Conservation (phyloP, 2,797 vertebrate species). For the Glossophaga mutica region DNA sequence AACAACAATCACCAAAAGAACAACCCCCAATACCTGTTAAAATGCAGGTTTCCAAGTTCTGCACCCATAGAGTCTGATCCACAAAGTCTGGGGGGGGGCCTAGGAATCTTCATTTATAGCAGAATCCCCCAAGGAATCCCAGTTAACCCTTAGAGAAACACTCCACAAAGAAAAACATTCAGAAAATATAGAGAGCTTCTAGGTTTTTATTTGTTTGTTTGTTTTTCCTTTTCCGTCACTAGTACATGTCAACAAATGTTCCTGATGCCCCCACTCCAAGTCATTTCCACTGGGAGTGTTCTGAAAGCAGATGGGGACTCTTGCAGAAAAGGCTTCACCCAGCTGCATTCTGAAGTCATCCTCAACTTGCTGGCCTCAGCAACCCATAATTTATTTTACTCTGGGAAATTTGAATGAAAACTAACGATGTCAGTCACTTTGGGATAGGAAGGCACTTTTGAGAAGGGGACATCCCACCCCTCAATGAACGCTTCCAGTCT, state of each 20-base stretch:
- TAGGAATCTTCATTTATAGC: not conserved
- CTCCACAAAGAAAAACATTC: not conserved
- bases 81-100: not conserved
- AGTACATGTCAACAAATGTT: not conserved
- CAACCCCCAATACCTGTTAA: not conserved
- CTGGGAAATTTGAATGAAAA: not conserved
- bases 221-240: not conserved
- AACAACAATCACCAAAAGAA: not conserved
- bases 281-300: slow-evolving; percentile 34
- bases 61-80: not conserved
- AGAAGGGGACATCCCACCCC: fast-evolving
- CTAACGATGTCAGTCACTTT: not conserved
- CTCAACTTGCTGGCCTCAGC: not conserved
- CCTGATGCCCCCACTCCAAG: not conserved
- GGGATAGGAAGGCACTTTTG: not conserved
- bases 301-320: not conserved
- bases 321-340: not conserved
- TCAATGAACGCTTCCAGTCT: not conserved
- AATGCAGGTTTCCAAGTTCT: not conserved
- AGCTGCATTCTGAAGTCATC: not conserved
- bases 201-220: not conserved
- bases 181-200: not conserved
- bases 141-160: not conserved
- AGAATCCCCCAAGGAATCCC: not conserved
- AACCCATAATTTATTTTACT: not conserved